Percentiles rank a stretch among this genome's conserved stretches.
These are phyloP conservation scores for Periplaneta americana DNA, from an alignment of 1,140 invertebrate species.

Conservation along the genomic window DNA sequence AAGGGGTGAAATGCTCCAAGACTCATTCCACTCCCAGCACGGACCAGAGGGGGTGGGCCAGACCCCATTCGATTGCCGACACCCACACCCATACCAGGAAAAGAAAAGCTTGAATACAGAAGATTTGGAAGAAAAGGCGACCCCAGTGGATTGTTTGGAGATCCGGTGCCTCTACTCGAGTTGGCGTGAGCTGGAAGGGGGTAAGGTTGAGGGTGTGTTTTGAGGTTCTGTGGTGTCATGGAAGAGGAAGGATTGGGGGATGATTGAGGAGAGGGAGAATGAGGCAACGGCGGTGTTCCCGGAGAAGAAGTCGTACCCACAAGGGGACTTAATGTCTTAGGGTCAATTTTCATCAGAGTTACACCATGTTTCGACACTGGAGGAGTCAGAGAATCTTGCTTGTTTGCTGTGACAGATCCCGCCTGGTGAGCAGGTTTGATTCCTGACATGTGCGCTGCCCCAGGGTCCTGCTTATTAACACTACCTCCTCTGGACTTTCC, in stretches of 20 bases:
- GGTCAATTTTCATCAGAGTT: conserved; percentile 53
- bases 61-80: background rate
- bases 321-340: conserved; percentile 49
- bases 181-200: background rate
- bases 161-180: background rate
- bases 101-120: conserved; percentile 33
- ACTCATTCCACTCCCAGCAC: conserved; percentile 30
- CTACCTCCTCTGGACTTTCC: conserved; percentile 13
- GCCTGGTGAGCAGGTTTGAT: conserved; percentile 24
- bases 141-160: conserved; percentile 42
- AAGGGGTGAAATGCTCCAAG: conserved; percentile 42
- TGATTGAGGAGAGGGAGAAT: conserved; percentile 38
- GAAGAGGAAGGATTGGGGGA: conserved; percentile 33
- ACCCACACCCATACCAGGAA: background rate
- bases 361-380: conserved; percentile 28
- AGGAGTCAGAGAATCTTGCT: background rate
- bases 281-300: conserved; percentile 37
- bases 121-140: conserved; percentile 39
- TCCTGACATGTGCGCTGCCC: conserved; percentile 18
- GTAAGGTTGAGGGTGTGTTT: background rate
- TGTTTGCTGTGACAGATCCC: background rate
- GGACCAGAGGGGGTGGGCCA: conserved; percentile 26
- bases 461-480: conserved; percentile 31
- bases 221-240: conserved; percentile 32
- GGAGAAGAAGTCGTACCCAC: conserved; percentile 31